Base-by-base conservation (phyloP, 2,113 vertebrate genomes). In the Gymnorhina tibicen region DNA sequence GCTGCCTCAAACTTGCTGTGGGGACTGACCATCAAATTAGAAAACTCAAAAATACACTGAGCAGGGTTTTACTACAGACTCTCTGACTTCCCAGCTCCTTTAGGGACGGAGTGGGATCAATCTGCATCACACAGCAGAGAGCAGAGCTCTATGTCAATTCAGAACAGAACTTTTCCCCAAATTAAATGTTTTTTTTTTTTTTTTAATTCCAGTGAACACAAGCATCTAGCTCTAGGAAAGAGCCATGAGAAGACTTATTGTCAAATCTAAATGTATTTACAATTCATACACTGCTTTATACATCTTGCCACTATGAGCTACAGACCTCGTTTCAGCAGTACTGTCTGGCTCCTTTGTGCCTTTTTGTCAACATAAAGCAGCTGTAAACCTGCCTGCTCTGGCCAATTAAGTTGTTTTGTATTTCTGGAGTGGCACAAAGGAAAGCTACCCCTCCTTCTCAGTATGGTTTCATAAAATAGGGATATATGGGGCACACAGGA, bases 371-470 rank as follows among this genome's bases (percentile, higher is more conserved):
- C 28, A 70, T 84, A 85, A 88, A 88, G 32, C 82, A 77, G 59
- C 33, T 81, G 55, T 86, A 95, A 96, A 88, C 63, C 85, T 93
- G 82, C 88, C 93, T 96, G 76, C 63, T 80, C 75, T 59, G 68
- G 78, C 63, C 83, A 88, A 50, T 90, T 96, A 91, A 77, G 64
- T 86, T 94, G 87, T 59, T 95, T 86, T 84, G 90, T 91, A 81
- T 86, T 96, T 88, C 76, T 92, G 88, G 52, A 91, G 55, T 60
- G 47, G 39, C 44, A 92, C 42, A 55, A 91, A 93, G 90, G 64
- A 89, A 93, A 77, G 13, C 4, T 14, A 39, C 6, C 33, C 22
- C 72, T 77, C 55, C 32, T 70, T 58, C 63, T 62, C 50, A 18
- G 64, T n/a, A 27, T 60, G 68, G 24, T 86, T 96, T 74, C 74